Base-by-base conservation (phyloP, 2,797 vertebrate species). In the Enteromius radiatus region DNA sequence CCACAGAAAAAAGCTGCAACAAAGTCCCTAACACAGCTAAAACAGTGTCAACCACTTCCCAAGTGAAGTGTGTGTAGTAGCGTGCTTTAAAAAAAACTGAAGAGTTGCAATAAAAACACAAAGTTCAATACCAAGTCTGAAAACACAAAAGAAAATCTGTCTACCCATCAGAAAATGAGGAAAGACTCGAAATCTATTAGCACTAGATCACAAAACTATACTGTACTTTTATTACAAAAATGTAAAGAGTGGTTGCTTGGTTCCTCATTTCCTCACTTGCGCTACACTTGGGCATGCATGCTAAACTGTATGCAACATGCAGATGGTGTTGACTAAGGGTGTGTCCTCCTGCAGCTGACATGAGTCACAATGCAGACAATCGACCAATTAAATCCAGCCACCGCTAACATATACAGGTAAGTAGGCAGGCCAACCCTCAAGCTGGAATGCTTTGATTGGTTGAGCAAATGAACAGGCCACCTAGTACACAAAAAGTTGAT, bases 381-480 rank as follows among this genome's bases (percentile, higher is more conserved):
- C 41, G 69, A 11, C 86, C 83, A 90, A 86, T 83, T 52, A 78
- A 65, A 82, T 5, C 11, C 70, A 70, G 86, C 69, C 87, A 88
- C 79, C 52, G 59, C 47, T 54, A 33, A 28, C 31, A 23, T 54
- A 59, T 43, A 78, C n/a, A 63, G 68, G 59, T 0, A 36, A 68
- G 71, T 11, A 84, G 33, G 78, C 38, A 41, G 49, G n/a, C 38
- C 15, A 19, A 23, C 21, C 65, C 36, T 64, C 64, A 36, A 84
- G 77, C 31, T 80, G 52, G 82, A 59, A 28, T 49, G 5, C 6
- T 78, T 49, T 74, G 65, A 88, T 81, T 85, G 84, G 84, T 33
- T 79, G 26, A 87, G 45, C 26, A 56, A 65, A 75, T 79, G 38
- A 86, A 81, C 6, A 76, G 68, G 71, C 54, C 28, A 56, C 12